phyloP scores from a whole-genome alignment of 2,113 vertebrate species.

The Cathartes aura region DNA sequence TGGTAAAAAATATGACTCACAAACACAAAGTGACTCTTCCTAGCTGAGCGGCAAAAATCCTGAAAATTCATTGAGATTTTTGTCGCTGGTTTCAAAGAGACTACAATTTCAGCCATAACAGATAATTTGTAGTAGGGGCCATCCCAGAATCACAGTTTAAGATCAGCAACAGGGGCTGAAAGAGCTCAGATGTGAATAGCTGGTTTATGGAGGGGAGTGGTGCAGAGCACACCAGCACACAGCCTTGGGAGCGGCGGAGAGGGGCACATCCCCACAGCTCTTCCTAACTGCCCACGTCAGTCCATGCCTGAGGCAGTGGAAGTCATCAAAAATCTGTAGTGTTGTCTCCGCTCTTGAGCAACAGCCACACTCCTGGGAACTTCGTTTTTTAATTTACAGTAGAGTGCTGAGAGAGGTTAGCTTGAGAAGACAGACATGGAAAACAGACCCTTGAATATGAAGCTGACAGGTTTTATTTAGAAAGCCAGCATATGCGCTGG shows the following conservation, averaged over 20 bases:
- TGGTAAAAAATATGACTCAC: neutral
- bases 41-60: neutral
- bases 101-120: neutral
- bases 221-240: accelerated
- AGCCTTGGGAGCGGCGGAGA: accelerated
- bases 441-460: constrained; percentile 38
- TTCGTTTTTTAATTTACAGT: neutral
- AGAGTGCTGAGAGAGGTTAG: neutral
- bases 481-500: constrained; percentile 52
- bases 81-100: neutral
- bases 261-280: no score
- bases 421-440: neutral
- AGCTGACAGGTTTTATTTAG: constrained; percentile 70
- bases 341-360: neutral
- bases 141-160: neutral
- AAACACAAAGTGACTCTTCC: neutral
- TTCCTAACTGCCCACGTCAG: neutral
- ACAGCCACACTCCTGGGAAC: neutral
- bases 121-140: neutral
- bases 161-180: neutral
- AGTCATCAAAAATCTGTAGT: neutral
- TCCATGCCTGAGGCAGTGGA: neutral
- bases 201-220: neutral
- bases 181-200: neutral
- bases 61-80: neutral